Evolutionary conservation across 2,113 vertebrate species (phyloP), one percentile per base, ranked within the genome.

Genomic region (Myotis yumanensis): DNA sequence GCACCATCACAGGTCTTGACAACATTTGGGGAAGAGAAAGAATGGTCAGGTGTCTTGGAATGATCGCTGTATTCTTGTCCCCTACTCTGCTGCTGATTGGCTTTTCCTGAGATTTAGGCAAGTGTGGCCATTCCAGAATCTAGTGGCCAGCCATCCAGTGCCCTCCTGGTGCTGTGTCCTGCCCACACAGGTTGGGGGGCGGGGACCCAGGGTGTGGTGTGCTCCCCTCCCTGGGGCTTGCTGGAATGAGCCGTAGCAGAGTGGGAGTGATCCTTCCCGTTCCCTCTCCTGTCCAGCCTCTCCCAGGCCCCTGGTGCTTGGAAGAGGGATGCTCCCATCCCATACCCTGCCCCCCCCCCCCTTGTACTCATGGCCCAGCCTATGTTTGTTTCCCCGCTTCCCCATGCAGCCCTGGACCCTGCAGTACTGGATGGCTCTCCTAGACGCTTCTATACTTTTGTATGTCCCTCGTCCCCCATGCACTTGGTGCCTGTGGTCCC

Each of bases 341-440:
- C 57, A 8, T 37, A 2, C 35, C 25, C 43, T 0, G 0, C 10
- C 2, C 4, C 28, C 28, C 64, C 30, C 3, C 2, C 11, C 43
- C 11, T 0, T 0, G 20, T 46, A 20, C 43, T 81, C 14, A 22
- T 5, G 28, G 82, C 35, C 48, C 15, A 32, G 77, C 11, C 6
- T 51, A 0, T 51, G 35, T 64, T 32, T 10, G 28, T 43, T n/a
- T 48, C 32, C 5, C 14, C 1, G 4, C 25, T 62, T 28, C 59
- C 1, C 22, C 10, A 0, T 30, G 51, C 7, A 0, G 1, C 16
- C 32, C 35, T 28, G 25, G 11, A 80, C 32, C 18, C 52, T 18
- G 32, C 76, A 1, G 0, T 64, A 15, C 72, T 77, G 17, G 54
- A 3, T 6, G 25, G n/a, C 72, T 62, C 18, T 75, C 20, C 62